Evolutionary conservation across 2,113 vertebrate species (phyloP).

Genomic region (Leiothrix lutea): DNA sequence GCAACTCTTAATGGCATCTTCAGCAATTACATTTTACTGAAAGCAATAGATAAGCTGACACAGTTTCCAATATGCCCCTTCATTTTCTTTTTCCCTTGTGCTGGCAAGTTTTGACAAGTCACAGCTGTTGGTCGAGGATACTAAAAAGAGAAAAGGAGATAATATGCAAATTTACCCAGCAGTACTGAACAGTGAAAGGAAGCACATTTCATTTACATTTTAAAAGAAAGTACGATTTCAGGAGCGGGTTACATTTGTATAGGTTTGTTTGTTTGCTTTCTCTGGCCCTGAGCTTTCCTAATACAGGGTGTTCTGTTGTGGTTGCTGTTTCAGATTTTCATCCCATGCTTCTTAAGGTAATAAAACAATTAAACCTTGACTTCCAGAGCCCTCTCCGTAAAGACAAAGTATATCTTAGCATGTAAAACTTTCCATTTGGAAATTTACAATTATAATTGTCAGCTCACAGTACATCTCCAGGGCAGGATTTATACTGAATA

Average conservation of each 20-base stretch:
- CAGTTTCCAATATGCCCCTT: slow-evolving; percentile 53
- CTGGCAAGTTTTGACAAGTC: slow-evolving; percentile 68
- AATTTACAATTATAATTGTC: slow-evolving; percentile 52
- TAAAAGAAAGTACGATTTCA: neutral
- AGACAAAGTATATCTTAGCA: neutral
- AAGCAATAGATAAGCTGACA: slow-evolving; percentile 52
- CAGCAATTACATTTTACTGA: slow-evolving; percentile 63
- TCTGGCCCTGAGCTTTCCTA: neutral
- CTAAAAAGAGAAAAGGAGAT: slow-evolving; percentile 52
- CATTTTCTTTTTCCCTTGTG: slow-evolving; percentile 52
- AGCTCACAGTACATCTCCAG: neutral
- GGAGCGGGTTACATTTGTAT: neutral
- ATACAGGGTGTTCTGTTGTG: neutral
- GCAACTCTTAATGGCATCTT: slow-evolving; percentile 51
- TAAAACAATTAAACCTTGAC: slow-evolving; percentile 24
- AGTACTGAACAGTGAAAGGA: neutral
- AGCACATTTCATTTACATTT: slow-evolving; percentile 56
- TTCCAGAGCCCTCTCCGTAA: neutral
- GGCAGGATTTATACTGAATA: slow-evolving; percentile 33
- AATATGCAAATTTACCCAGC: slow-evolving; percentile 57
- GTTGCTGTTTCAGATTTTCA: neutral
- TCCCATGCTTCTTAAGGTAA: neutral
- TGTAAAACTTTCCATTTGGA: slow-evolving; percentile 14
- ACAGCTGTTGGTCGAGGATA: slow-evolving; percentile 64
- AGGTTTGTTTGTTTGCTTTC: neutral